Evolutionary conservation across 2,888 invertebrate genomes (phyloP), one percentile per base, ranked within the genome.

Genomic region (Acrocyrtus sp.): DNA sequence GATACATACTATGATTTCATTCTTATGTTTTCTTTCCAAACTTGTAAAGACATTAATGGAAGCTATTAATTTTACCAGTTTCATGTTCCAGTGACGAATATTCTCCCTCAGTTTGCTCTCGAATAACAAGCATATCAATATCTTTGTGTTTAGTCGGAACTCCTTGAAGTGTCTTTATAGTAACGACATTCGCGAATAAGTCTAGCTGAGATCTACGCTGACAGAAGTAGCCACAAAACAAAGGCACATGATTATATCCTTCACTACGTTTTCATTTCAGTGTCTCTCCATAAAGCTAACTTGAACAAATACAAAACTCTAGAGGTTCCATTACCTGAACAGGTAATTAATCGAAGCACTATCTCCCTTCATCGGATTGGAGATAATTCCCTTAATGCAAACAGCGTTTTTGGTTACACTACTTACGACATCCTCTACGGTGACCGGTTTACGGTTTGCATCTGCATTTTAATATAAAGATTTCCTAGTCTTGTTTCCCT

Each of bases 81-180:
- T 98, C 98, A 83, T 99, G 98, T 84, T 99, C 99, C 76, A 98
- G 84, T 2, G 97, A 96, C 5, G 97, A 97, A 85, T 99, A 99
- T 85, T 99, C 98, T n/a, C 98, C 99, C 85, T 99, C 99, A 0
- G 96, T 98, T 86, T 98, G 97, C 85, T 99, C 99, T 82, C 99
- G 88, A 82, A 99, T 97, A 82, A 99, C 96, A 78, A 98, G 93
- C 85, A 95, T 93, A 86, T 99, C 98, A 19, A 99, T 92, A 83
- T 94, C 91, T 74, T 90, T 86, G 84, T 99, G 97, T 15, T 96
- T 89, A 15, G 92, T 90, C 84, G 91, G 92, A 12, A 97, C 89
- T 29, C 98, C 98, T 0, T 95, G 94, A 81, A 99, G 86, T 47
- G 95, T 95, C 85, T 93, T 93, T 10, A 96, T 95, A 83, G 96